Conservation (phyloP, 2,113 vertebrate genomes). For the Recurvirostra avosetta region DNA sequence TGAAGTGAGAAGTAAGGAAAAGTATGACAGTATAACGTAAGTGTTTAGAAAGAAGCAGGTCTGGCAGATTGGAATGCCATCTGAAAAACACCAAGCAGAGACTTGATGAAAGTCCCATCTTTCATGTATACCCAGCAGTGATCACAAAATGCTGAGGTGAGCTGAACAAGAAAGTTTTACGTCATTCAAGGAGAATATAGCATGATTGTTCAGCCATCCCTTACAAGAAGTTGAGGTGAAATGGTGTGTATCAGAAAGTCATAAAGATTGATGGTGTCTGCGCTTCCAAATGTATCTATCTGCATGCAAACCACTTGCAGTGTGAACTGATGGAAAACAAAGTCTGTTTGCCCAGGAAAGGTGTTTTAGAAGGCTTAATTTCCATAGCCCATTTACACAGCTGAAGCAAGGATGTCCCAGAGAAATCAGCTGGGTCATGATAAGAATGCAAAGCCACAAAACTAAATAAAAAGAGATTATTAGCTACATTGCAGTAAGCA, state of each 20-base stretch:
- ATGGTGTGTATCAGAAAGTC: slow-evolving; percentile 82
- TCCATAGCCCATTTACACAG: slow-evolving; percentile 72
- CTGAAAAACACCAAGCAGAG: not conserved
- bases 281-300: slow-evolving; percentile 61
- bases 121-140: not conserved
- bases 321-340: slow-evolving; percentile 72
- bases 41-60: not conserved
- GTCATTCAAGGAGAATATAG: slow-evolving; percentile 74
- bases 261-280: slow-evolving; percentile 79
- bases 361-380: slow-evolving; percentile 69
- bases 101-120: not conserved
- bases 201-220: slow-evolving; percentile 79
- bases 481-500: slow-evolving; percentile 70
- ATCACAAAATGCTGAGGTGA: slow-evolving; percentile 41
- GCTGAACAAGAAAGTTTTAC: slow-evolving; percentile 59
- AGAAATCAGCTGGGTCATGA: slow-evolving; percentile 77
- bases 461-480: slow-evolving; percentile 79
- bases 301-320: slow-evolving; percentile 77
- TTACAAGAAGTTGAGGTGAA: slow-evolving; percentile 82
- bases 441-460: slow-evolving; percentile 79
- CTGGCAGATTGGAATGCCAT: not conserved
- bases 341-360: slow-evolving; percentile 64
- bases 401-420: slow-evolving; percentile 66
- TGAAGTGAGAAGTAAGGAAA: not conserved
- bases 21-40: not conserved